Base-by-base conservation (phyloP, 2,888 invertebrate species). In the Leptothorax acervorum region DNA sequence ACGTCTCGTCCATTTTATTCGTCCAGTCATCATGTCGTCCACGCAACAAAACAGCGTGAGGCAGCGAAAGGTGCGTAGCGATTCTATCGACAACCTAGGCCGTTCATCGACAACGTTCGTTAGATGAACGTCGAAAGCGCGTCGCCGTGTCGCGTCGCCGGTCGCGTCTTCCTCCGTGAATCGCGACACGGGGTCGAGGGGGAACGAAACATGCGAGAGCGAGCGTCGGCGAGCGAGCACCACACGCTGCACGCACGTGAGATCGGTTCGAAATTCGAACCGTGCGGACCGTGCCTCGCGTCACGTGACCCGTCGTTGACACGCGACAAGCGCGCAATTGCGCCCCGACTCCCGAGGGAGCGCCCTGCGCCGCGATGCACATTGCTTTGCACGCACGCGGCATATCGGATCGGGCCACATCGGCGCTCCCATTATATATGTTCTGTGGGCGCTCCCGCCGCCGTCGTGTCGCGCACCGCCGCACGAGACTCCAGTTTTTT, bases 21-120 rank as follows among this genome's bases (percentile, higher is more conserved):
- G 51, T 60, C 53, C 23, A n/a, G 31, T 31, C 42, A 1, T 5
- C 39, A 9, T 62, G 39, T 23, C 63, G 39, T 63, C 6, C 18
- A 45, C 45, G 12, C n/a, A 78, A 53, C 71, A 60, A 63, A 85
- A 65, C 31, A 90, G 86, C 71, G 82, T 91, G 51, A 90, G 90
- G 31, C 89, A 71, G 71, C 88, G 92, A 82, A 92, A 92, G 90
- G 92, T 92, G 85, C 55, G 90, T 90, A 35, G 12, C 0, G 18
- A 11, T 18, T 18, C 42, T 2, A 15, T 23, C 28, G 45, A 23
- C 15, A 23, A 23, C 23, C 23, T 23, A 23, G 11, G 12, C 18
- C 35, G 35, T 35, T 35, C 35, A 23, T 23, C 23, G 23, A 23
- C 23, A 23, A 23, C 23, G 35, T 35, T 35, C 35, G 35, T 35